A percentile compares a stretch with the other conserved stretches of the same genome.
These are phyloP conservation scores for Ifrita kowaldi DNA, from an alignment of 2,113 vertebrate genomes.

Conservation along the genomic window DNA sequence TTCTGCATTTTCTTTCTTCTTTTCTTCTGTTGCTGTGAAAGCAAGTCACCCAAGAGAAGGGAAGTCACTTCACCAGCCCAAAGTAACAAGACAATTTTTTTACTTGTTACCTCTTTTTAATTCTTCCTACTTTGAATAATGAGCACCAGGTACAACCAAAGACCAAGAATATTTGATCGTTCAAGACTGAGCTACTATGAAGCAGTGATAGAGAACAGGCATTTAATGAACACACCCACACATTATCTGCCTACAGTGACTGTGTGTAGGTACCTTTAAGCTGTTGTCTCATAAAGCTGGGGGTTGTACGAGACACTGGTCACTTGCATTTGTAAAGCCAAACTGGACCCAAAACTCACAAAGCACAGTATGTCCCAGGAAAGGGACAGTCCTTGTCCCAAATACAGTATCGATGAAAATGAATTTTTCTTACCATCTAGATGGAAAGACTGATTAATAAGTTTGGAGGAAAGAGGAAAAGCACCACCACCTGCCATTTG, in stretches of 20 bases:
- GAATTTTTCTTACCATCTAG: not conserved
- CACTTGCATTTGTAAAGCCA: not conserved
- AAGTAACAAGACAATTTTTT: not conserved
- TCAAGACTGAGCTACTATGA: not conserved
- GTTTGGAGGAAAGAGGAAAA: not conserved
- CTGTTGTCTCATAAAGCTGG: not conserved
- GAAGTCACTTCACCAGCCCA: not conserved
- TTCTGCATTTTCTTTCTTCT: conserved; percentile 76
- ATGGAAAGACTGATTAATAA: not conserved
- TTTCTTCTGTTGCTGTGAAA: conserved; percentile 76
- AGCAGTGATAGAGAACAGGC: not conserved
- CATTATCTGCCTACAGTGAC: not conserved
- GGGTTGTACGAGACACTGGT: not conserved
- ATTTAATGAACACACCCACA: not conserved
- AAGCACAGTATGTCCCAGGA: not conserved
- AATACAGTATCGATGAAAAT: not conserved
- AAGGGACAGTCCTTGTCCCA: not conserved
- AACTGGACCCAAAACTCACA: not conserved
- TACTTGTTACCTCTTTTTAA: not conserved
- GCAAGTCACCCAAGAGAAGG: not conserved
- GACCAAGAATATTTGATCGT: not conserved
- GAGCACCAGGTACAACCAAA: not conserved
- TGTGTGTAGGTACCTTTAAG: not conserved
- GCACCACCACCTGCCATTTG: not conserved
- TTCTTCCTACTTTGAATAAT: not conserved